These are phyloP conservation scores for Thryonomys swinderianus DNA, from an alignment of 2,113 vertebrate genomes.

Conservation along the genomic window DNA sequence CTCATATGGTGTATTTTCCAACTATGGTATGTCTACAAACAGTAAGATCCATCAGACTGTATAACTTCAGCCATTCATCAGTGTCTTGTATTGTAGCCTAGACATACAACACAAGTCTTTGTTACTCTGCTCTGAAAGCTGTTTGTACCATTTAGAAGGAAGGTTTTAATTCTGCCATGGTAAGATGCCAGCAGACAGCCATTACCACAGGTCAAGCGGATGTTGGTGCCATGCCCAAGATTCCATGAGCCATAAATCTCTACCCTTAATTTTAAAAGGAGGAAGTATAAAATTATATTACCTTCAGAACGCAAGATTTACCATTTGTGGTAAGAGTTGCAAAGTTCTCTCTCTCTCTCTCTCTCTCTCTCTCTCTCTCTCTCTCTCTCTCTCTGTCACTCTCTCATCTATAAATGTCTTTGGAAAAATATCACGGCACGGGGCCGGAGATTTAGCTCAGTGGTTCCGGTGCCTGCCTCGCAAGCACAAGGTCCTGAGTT, in stretches of 20 bases:
- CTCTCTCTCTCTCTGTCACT: background rate
- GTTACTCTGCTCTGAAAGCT: background rate
- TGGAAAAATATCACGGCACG: too few species aligned
- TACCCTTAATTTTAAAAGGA: background rate
- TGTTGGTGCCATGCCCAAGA: background rate
- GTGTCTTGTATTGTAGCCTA: background rate
- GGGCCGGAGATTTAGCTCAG: too few species aligned
- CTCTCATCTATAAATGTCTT: background rate
- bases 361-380: background rate
- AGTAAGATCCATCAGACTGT: background rate
- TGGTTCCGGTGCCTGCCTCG: too few species aligned
- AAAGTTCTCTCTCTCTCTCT: background rate
- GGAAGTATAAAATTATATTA: background rate
- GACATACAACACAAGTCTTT: background rate
- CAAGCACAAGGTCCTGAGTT: too few species aligned
- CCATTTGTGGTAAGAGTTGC: background rate
- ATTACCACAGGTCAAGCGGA: background rate
- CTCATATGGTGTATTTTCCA: background rate
- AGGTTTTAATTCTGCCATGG: background rate
- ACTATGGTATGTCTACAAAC: background rate
- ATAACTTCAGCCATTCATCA: background rate
- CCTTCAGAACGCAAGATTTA: background rate
- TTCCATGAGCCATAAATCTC: background rate
- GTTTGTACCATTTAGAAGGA: background rate
- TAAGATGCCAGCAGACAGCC: background rate